Conservation (phyloP, 1,140 invertebrate species). For the Euwallacea fornicatus region DNA sequence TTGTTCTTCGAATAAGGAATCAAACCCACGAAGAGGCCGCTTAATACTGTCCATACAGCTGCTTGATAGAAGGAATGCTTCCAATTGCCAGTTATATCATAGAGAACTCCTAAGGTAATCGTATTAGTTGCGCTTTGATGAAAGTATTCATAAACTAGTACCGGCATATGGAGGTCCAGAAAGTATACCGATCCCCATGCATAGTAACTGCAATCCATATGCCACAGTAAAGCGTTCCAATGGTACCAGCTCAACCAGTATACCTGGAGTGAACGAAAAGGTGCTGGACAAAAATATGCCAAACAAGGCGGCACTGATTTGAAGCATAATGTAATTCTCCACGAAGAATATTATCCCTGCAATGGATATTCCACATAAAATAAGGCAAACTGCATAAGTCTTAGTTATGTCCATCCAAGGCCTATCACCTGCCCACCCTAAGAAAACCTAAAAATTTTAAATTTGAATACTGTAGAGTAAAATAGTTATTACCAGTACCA, state of each 20-base stretch:
- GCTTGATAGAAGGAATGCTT: constrained; percentile 74
- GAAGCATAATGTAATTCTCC: constrained; percentile 62
- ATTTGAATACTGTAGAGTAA: constrained; percentile 9
- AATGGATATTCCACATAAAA: constrained; percentile 72
- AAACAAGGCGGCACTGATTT: constrained; percentile 66
- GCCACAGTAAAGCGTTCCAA: constrained; percentile 82
- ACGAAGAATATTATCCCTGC: constrained; percentile 71
- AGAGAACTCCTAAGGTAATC: constrained; percentile 62
- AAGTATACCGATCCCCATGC: constrained; percentile 75
- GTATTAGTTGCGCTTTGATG: too few species aligned
- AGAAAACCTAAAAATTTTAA: constrained; percentile 65
- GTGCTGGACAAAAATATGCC: constrained; percentile 84
- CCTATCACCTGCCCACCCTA: constrained; percentile 89
- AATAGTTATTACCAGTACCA: constrained; percentile 60
- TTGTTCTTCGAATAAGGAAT: constrained; percentile 68
- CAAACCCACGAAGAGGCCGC: constrained; percentile 71
- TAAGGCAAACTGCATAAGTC: constrained; percentile 76
- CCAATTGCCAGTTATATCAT: constrained; percentile 70
- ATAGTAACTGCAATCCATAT: constrained; percentile 83
- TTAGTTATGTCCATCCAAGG: constrained; percentile 82
- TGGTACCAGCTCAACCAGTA: constrained; percentile 78
- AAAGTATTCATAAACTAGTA: constrained; percentile 36
- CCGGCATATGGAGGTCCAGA: constrained; percentile 64
- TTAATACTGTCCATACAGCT: constrained; percentile 73
- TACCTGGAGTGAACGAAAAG: constrained; percentile 85